Percentiles rank a stretch among this genome's conserved stretches.
Conservation (phyloP, 2,888 invertebrate genomes). For the Trilocha varians region DNA sequence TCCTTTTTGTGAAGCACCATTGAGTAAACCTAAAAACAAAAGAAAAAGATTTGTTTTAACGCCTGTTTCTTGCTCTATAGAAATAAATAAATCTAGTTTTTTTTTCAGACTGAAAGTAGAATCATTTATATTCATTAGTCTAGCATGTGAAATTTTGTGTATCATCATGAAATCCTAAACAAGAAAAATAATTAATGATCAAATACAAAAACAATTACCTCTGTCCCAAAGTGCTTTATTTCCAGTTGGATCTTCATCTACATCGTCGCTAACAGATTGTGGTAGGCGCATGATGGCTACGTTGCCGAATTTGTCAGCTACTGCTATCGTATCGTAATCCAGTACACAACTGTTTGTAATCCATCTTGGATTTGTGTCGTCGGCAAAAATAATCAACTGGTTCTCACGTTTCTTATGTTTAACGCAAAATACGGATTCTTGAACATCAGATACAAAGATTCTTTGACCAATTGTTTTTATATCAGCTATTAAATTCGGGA, state of each 20-base stretch:
- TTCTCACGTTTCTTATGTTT: constrained; percentile 96
- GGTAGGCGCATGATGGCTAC: constrained; percentile 92
- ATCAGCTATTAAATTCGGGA: constrained; percentile 94
- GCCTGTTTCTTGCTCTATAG: background rate
- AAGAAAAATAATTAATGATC: too few species aligned
- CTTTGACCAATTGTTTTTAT: constrained; percentile 96
- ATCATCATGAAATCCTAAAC: too few species aligned
- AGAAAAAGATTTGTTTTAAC: constrained; percentile 1
- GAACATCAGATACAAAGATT: constrained; percentile 95
- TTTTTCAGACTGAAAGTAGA: constrained; percentile 39
- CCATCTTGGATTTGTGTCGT: constrained; percentile 97
- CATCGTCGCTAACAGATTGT: constrained; percentile 94
- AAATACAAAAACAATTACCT: constrained; percentile 42
- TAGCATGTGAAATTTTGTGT: constrained; percentile 68
- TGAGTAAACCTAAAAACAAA: constrained; percentile 81
- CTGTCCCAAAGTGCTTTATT: constrained; percentile 97
- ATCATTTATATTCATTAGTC: constrained; percentile 69
- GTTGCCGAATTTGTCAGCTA: constrained; percentile 98
- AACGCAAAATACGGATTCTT: constrained; percentile 97
- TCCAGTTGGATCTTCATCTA: constrained; percentile 99
- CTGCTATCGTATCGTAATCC: constrained; percentile 97
- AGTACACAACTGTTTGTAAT: constrained; percentile 92
- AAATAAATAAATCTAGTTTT: background rate
- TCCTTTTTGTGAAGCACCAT: constrained; percentile 98
- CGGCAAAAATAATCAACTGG: constrained; percentile 97